These are phyloP conservation scores for Agrochola lota DNA, from an alignment of 2,888 invertebrate genomes.

Conservation along the genomic window DNA sequence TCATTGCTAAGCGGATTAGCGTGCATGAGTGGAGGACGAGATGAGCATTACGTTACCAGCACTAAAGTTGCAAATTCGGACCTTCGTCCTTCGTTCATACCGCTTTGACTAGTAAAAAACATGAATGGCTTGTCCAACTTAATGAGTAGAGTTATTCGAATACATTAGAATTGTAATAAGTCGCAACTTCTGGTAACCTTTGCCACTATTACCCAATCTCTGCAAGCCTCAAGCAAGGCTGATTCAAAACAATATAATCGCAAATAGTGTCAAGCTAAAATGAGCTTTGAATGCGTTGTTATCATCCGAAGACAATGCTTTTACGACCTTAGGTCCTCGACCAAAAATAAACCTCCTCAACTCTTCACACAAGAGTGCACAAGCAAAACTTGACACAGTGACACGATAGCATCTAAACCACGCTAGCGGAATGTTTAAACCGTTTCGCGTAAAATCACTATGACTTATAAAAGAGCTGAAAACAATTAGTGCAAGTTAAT, in stretches of 20 bases:
- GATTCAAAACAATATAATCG: background rate
- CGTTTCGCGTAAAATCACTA: constrained; percentile 11
- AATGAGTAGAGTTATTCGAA: background rate
- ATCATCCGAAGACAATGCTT: constrained; percentile 23
- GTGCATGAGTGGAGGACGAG: constrained; percentile 15
- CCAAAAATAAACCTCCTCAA: constrained; percentile 43
- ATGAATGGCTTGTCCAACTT: background rate
- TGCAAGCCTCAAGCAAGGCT: background rate
- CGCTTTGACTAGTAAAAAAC: background rate
- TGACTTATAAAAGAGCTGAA: background rate
- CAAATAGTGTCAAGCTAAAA: background rate
- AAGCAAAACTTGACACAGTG: constrained; percentile 49
- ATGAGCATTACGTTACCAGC: constrained; percentile 12
- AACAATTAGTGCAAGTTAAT: constrained; percentile 9
- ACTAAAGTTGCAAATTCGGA: constrained; percentile 48
- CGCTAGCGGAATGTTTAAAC: constrained; percentile 11
- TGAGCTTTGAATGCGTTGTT: background rate
- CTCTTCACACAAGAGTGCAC: constrained; percentile 6
- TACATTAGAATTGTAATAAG: background rate
- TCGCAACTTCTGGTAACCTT: constrained; percentile 19
- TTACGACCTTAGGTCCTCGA: constrained; percentile 9
- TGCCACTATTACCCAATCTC: background rate
- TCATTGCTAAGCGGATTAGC: constrained; percentile 38
- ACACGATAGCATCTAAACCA: constrained; percentile 22
- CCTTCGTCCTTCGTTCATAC: background rate